phyloP scores from a whole-genome alignment of 2,888 invertebrate species.

The Pelosia muscerda region DNA sequence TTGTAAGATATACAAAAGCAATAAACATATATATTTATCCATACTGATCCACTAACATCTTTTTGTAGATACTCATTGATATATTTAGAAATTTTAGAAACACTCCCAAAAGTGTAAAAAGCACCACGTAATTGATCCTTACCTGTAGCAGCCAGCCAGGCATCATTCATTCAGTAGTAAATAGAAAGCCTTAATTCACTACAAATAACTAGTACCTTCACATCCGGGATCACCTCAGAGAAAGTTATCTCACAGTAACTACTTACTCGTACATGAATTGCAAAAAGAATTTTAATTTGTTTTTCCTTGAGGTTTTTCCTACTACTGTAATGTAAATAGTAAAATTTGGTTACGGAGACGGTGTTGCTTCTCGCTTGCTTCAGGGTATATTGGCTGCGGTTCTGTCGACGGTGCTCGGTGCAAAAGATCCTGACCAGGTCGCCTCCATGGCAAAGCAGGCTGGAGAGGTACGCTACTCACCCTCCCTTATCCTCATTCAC shows the following conservation, averaged over 20 bases:
- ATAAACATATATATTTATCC: slow-evolving; percentile 59
- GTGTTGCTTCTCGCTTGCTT: slow-evolving; percentile 88
- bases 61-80: slow-evolving; percentile 73
- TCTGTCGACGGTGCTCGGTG: slow-evolving; percentile 96
- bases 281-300: slow-evolving; percentile 8
- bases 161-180: slow-evolving; percentile 68
- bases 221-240: slow-evolving; percentile 71
- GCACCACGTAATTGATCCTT: slow-evolving; percentile 78
- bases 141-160: slow-evolving; percentile 71
- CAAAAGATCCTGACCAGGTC: slow-evolving; percentile 96
- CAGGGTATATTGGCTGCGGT: slow-evolving; percentile 97
- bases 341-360: slow-evolving; percentile 85
- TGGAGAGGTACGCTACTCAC: slow-evolving; percentile 94
- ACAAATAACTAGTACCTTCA: slow-evolving; percentile 73
- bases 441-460: slow-evolving; percentile 98
- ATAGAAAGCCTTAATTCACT: slow-evolving; percentile 71
- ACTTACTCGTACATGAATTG: slow-evolving; percentile 15
- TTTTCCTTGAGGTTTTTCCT: slow-evolving; percentile 73
- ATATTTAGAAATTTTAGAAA: slow-evolving; percentile 61
- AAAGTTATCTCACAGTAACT: slow-evolving; percentile 40
- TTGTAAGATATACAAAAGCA: slow-evolving; percentile 57
- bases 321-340: slow-evolving; percentile 78
- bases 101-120: slow-evolving; percentile 73
- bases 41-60: slow-evolving; percentile 82
- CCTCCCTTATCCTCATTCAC: slow-evolving; percentile 73